Conservation (phyloP, 1,140 invertebrate genomes). For the Aporrectodea caliginosa region DNA sequence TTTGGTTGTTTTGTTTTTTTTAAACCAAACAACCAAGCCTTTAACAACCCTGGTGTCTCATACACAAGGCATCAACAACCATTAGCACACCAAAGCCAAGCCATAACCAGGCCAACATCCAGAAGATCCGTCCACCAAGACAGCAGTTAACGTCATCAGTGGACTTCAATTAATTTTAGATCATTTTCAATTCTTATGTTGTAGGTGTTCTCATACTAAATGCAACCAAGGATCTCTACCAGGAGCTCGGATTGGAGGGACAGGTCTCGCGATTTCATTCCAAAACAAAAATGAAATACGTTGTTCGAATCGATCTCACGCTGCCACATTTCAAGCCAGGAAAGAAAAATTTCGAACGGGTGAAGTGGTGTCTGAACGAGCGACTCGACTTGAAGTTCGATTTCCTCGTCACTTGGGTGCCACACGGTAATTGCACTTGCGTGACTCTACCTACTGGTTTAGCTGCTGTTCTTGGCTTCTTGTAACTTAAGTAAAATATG, state of each 20-base stretch:
- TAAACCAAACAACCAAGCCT: too few species aligned
- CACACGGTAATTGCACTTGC: neutral
- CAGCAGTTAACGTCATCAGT: too few species aligned
- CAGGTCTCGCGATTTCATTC: slow-evolving; percentile 6
- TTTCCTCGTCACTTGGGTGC: slow-evolving; percentile 19
- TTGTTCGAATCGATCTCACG: slow-evolving; percentile 4
- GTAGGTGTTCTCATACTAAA: neutral
- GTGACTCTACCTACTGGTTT: neutral
- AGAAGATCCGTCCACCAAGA: too few species aligned
- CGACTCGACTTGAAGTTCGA: slow-evolving; percentile 1
- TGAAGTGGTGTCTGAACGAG: slow-evolving; percentile 4
- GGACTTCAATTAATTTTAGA: too few species aligned
- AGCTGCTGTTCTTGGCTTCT: too few species aligned
- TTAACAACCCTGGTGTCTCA: too few species aligned
- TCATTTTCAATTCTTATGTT: too few species aligned
- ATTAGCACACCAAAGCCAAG: too few species aligned
- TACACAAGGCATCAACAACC: too few species aligned
- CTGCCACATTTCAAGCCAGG: slow-evolving; percentile 1
- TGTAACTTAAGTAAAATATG: too few species aligned
- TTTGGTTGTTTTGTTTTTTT: too few species aligned
- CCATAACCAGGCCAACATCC: too few species aligned
- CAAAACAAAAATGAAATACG: neutral
- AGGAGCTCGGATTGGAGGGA: slow-evolving; percentile 11
- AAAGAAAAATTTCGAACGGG: slow-evolving; percentile 16
- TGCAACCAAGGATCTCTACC: slow-evolving; percentile 1